phyloP scores from a whole-genome alignment of 2,888 invertebrate species.

The Chalcosyrphus nemorum region DNA sequence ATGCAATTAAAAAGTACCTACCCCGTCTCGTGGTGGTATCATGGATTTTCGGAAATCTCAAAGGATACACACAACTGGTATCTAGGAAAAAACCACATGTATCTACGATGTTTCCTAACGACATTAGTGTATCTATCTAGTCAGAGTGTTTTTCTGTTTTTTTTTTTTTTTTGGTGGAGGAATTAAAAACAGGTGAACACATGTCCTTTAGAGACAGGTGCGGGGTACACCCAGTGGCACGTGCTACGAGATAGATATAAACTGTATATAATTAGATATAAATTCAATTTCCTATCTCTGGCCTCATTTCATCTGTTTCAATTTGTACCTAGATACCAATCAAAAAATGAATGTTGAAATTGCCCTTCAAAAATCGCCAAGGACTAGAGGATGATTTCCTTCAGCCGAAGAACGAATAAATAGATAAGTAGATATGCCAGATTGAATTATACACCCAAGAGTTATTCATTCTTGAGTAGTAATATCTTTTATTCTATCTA shows the following conservation, averaged over 20 bases:
- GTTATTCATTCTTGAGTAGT: constrained; percentile 37
- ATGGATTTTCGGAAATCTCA: background rate
- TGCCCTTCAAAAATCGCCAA: no score
- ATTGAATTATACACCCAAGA: constrained; percentile 20
- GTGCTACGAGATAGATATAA: background rate
- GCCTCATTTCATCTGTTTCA: constrained; percentile 4
- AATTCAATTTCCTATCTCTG: background rate
- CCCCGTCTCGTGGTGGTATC: background rate
- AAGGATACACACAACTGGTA: background rate
- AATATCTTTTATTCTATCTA: constrained; percentile 31
- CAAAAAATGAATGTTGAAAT: background rate
- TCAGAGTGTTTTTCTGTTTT: background rate
- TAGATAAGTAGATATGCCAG: constrained; percentile 4
- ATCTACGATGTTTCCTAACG: background rate
- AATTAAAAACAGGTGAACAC: constrained; percentile 19
- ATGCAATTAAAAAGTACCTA: constrained; percentile 46
- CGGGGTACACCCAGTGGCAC: background rate
- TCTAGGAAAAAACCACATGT: background rate
- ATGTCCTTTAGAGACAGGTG: constrained; percentile 16
- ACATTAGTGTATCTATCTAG: background rate
- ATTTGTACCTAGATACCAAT: background rate
- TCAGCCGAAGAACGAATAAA: background rate
- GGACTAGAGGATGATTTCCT: background rate
- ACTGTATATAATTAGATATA: constrained; percentile 16
- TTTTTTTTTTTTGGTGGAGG: no score